phyloP scores from a whole-genome alignment of 2,797 vertebrate genomes.

The Dallia pectoralis region DNA sequence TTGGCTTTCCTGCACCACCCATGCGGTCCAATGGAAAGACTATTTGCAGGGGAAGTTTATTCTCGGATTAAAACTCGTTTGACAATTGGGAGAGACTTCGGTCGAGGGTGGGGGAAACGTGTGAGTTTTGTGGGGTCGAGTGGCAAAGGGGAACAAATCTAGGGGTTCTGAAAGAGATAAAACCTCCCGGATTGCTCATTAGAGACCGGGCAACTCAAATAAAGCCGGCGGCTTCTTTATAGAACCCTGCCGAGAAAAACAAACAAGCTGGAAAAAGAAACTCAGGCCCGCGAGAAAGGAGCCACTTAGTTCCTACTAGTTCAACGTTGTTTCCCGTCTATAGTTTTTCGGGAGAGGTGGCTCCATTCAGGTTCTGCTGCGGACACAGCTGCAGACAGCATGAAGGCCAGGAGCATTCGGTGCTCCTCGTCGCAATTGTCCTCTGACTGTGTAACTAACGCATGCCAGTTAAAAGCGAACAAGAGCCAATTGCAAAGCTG shows the following conservation, averaged over 20 bases:
- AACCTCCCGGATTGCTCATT: conserved; percentile 37
- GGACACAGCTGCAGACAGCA: conserved; percentile 5
- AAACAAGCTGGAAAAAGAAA: conserved; percentile 47
- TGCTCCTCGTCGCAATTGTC: conserved; percentile 30
- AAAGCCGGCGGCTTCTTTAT: conserved; percentile 37
- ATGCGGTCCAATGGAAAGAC: conserved; percentile 23
- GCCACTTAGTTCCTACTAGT: conserved; percentile 35
- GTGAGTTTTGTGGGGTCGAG: conserved; percentile 35
- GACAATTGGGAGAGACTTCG: conserved; percentile 31
- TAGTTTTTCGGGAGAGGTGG: conserved; percentile 1
- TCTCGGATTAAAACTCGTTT: conserved; percentile 40
- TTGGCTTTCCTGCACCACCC: neutral
- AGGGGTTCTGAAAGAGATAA: conserved; percentile 13
- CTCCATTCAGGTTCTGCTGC: neutral
- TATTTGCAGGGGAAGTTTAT: conserved; percentile 44
- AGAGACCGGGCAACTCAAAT: conserved; percentile 43
- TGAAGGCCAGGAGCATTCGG: conserved; percentile 11
- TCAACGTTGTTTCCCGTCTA: conserved; percentile 29
- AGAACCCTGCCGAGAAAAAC: conserved; percentile 46
- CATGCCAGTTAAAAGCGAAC: conserved; percentile 29
- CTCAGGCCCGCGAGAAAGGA: conserved; percentile 19
- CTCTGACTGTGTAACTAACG: conserved; percentile 36
- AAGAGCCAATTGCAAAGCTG: conserved; percentile 21
- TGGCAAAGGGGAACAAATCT: conserved; percentile 47
- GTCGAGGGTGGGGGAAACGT: conserved; percentile 28